Evolutionary conservation across 2,113 vertebrate species (phyloP), one percentile per base, ranked within the genome.

Genomic region (Chaetodon auriga): DNA sequence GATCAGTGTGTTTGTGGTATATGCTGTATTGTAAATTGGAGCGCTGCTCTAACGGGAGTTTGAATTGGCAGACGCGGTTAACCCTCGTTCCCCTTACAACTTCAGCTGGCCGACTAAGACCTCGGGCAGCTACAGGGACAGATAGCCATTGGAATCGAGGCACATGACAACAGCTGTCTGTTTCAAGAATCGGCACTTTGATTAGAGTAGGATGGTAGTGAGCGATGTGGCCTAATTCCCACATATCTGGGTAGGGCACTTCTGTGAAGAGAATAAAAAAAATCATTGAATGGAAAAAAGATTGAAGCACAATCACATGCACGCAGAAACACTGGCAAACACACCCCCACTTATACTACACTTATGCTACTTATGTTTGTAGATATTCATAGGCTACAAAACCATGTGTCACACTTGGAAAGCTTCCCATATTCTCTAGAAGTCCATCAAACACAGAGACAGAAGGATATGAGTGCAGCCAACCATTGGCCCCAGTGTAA

Each of bases 171-270:
- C 95, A 95, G 95, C 95, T 96, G 95, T 95, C 93, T 93, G 94
- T 94, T 95, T 93, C 93, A 95, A 95, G 93, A 95, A 95, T 95
- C 91, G 93, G 95, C 94, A 95, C 95, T 95, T 96, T 96, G 95
- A 96, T 96, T 94, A 94, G 92, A 83, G 87, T 23, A 68, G 90
- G 90, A 91, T 87, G 90, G 87, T 87, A 92, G 89, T 92, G 92
- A 93, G 91, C 87, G 88, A 92, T 93, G 92, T 86, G 91, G 90
- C 84, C 89, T 95, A 92, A 95, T 95, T 95, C 94, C 94, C 92
- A 91, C 92, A 95, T 95, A 94, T 95, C 92, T 91, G 93, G 92
- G 92, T 87, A 90, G 93, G 94, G 95, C 92, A 91, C 92, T 94
- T 94, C 80, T 84, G 82, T 87, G 88, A 87, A 84, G 54, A 84